Conservation (phyloP, 1,140 invertebrate species). For the Chionoecetes opilio region DNA sequence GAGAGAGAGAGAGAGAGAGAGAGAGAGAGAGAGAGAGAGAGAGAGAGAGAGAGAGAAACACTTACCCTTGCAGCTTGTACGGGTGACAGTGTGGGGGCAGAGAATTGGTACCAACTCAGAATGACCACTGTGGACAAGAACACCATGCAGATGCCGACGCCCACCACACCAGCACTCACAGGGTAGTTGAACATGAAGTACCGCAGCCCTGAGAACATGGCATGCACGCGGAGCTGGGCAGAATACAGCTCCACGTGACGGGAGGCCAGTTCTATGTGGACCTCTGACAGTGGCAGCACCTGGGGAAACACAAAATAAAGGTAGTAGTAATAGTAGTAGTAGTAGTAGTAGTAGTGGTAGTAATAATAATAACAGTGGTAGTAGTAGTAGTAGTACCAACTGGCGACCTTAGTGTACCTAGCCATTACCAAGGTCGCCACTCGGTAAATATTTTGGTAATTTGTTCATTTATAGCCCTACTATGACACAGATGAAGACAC, state of each 20-base stretch:
- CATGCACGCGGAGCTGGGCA: constrained; percentile 59
- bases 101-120: constrained; percentile 73
- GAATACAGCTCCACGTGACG: constrained; percentile 58
- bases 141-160: constrained; percentile 72
- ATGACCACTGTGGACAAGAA: constrained; percentile 70
- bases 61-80: too few species aligned
- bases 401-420: too few species aligned
- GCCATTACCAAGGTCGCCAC: too few species aligned
- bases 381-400: too few species aligned
- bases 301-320: background rate
- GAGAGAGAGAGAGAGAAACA: constrained; percentile 34
- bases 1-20: constrained; percentile 23
- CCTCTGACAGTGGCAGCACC: constrained; percentile 66
- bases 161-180: constrained; percentile 39
- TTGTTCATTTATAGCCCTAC: too few species aligned
- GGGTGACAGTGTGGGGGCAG: background rate
- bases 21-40: constrained; percentile 34
- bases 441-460: too few species aligned
- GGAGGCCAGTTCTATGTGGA: constrained; percentile 38
- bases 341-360: too few species aligned
- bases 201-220: constrained; percentile 65
- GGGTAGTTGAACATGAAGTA: constrained; percentile 74
- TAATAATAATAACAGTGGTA: too few species aligned
- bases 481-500: too few species aligned
- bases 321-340: background rate